Evolutionary conservation across 1,140 invertebrate species (phyloP).

Genomic region (Macrocentrus cingulum): DNA sequence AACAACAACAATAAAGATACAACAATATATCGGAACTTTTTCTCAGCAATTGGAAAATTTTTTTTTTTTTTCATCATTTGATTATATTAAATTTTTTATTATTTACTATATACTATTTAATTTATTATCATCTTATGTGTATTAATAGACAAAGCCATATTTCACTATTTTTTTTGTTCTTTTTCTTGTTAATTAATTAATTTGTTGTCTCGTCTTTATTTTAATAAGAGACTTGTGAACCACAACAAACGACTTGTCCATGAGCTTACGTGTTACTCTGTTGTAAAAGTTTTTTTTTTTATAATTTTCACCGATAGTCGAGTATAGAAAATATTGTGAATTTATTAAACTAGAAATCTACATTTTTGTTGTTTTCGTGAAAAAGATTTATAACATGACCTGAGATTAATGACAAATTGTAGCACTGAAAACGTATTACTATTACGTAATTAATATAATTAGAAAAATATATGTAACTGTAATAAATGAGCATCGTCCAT

Average conservation of each 20-base stretch:
- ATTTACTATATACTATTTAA: constrained; percentile 26
- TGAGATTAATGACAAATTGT: constrained; percentile 29
- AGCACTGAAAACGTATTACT: constrained; percentile 33
- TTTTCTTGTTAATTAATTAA: constrained; percentile 31
- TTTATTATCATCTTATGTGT: constrained; percentile 34
- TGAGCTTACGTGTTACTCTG: no score
- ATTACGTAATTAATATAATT: constrained; percentile 53
- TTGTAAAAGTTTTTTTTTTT: no score
- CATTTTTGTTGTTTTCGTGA: constrained; percentile 19
- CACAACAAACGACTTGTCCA: constrained; percentile 24
- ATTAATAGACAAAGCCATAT: constrained; percentile 42
- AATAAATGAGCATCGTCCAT: constrained; percentile 10
- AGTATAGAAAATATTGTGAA: no score
- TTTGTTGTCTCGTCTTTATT: constrained; percentile 27
- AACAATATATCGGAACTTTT: constrained; percentile 52
- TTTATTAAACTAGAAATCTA: no score
- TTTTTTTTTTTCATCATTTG: constrained; percentile 25
- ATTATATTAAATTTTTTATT: constrained; percentile 17
- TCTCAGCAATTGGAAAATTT: constrained; percentile 36
- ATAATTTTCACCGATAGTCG: no score
- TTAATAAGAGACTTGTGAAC: constrained; percentile 33
- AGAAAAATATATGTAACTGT: constrained; percentile 36
- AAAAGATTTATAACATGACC: constrained; percentile 35
- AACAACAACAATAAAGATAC: constrained; percentile 56
- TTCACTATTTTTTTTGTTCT: constrained; percentile 18